These are phyloP conservation scores for Spongia lamella DNA, from an alignment of 37 sponge, comb jelly and placozoan genomes.

Conservation along the genomic window DNA sequence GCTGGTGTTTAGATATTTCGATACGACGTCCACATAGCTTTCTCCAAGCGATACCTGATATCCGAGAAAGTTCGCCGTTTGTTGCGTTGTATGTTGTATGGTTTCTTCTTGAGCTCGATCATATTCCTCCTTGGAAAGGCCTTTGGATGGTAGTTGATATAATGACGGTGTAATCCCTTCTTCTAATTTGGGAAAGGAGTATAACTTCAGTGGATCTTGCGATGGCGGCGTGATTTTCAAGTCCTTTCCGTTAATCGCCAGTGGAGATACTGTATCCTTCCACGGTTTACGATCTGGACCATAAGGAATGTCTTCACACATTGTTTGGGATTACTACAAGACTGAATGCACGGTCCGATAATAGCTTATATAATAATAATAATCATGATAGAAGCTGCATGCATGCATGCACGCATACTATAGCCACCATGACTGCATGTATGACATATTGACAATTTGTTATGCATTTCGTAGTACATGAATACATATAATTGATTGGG, in stretches of 20 bases:
- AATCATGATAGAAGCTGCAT: no score
- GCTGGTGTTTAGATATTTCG: background rate
- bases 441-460: no score
- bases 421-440: no score
- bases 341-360: no score
- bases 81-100: background rate
- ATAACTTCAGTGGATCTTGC: background rate
- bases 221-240: slow-evolving; percentile 11
- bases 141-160: slow-evolving; percentile 41
- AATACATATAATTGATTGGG: no score
- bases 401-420: no score
- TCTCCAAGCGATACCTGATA: background rate
- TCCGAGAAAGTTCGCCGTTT: background rate
- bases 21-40: background rate
- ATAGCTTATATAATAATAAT: no score
- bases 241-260: background rate
- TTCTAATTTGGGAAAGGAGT: background rate
- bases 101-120: slow-evolving; percentile 3
- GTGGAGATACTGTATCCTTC: background rate
- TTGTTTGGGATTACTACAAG: no score
- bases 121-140: background rate
- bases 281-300: slow-evolving; percentile 16
- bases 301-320: slow-evolving; percentile 8
- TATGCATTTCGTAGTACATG: no score
- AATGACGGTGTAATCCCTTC: background rate